phyloP scores from a whole-genome alignment of 2,888 invertebrate genomes.

The Diachrysia chrysitis region DNA sequence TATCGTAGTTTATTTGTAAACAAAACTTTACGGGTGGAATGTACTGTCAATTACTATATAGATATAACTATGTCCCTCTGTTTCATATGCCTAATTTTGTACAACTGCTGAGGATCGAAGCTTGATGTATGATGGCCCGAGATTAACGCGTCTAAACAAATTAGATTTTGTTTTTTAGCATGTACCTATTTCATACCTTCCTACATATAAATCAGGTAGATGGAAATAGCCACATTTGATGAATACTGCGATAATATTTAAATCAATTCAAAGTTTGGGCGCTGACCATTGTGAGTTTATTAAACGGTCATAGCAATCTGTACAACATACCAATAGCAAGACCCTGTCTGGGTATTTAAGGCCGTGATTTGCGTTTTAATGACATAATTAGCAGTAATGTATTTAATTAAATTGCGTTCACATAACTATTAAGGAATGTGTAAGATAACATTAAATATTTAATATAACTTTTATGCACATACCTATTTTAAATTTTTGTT shows the following conservation, averaged over 20 bases:
- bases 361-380: background rate
- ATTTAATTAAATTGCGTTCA: background rate
- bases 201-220: too few relatives aligned
- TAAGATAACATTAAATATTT: background rate
- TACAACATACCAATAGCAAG: background rate
- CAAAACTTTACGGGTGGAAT: background rate
- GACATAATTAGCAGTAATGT: background rate
- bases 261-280: too few relatives aligned
- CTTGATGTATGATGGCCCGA: too few relatives aligned
- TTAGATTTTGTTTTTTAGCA: too few relatives aligned
- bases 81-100: background rate
- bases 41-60: background rate
- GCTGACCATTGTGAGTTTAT: too few relatives aligned
- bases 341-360: background rate
- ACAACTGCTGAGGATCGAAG: background rate
- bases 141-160: too few relatives aligned
- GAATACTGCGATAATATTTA: too few relatives aligned
- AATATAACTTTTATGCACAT: background rate
- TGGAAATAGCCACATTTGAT: too few relatives aligned
- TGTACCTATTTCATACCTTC: too few relatives aligned
- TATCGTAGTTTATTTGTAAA: background rate
- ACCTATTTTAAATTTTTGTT: background rate
- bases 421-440: constrained; percentile 1
- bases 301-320: too few relatives aligned
- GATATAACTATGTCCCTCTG: background rate